phyloP scores from a whole-genome alignment of 1,140 invertebrate genomes.

The Trachymyrmex septentrionalis region DNA sequence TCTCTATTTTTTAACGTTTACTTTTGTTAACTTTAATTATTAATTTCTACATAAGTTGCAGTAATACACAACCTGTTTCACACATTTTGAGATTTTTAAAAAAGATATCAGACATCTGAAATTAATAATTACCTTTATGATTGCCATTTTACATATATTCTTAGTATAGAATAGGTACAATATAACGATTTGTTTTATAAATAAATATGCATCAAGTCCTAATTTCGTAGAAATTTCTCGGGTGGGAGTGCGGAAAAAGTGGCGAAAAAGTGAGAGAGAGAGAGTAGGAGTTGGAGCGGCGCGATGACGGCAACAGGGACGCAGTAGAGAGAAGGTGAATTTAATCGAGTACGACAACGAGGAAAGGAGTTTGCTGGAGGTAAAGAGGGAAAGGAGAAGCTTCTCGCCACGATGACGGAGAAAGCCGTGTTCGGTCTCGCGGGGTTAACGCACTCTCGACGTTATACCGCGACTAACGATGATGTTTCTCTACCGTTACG shows the following conservation, averaged over 20 bases:
- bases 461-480: constrained; percentile 81
- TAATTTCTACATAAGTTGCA: neutral
- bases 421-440: constrained; percentile 79
- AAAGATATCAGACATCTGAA: neutral
- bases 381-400: constrained; percentile 55
- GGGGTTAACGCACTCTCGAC: constrained; percentile 82
- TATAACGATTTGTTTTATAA: neutral
- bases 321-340: constrained; percentile 66
- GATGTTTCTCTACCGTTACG: constrained; percentile 85
- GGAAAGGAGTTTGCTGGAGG: constrained; percentile 58
- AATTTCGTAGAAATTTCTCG: neutral
- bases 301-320: neutral
- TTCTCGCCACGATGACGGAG: constrained; percentile 74
- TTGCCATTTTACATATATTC: neutral
- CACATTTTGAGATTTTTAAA: constrained; percentile 6
- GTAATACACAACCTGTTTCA: neutral
- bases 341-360: constrained; percentile 62
- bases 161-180: neutral
- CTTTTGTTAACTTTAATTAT: neutral
- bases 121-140: neutral
- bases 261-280: neutral
- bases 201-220: neutral
- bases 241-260: neutral
- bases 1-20: neutral
- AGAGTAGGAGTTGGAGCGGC: neutral